Evolutionary conservation across 2,888 invertebrate genomes (phyloP).

Genomic region (Hermodice carunculata): DNA sequence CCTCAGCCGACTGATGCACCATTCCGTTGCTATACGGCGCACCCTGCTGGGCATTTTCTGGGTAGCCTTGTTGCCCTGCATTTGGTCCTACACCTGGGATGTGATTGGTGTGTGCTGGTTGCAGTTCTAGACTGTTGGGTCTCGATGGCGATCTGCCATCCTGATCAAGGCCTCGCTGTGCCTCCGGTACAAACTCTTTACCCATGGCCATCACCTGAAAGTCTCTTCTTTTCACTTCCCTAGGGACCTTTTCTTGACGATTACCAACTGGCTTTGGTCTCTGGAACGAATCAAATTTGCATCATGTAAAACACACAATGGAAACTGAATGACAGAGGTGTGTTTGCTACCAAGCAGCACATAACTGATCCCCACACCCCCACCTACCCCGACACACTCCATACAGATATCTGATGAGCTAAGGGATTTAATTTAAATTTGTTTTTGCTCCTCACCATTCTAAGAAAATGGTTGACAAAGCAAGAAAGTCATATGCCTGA

Average conservation of each 20-base stretch:
- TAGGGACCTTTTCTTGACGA: not conserved
- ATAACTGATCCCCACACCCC: too few species aligned
- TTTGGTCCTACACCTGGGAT: slow-evolving; percentile 5
- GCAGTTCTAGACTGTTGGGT: slow-evolving; percentile 29
- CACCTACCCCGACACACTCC: too few species aligned
- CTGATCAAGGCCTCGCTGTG: slow-evolving; percentile 3
- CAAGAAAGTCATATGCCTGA: too few species aligned
- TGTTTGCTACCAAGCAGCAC: too few species aligned
- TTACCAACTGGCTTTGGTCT: not conserved
- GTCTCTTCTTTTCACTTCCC: slow-evolving; percentile 14
- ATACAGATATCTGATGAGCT: too few species aligned
- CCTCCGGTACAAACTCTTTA: slow-evolving; percentile 17
- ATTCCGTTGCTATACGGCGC: not conserved
- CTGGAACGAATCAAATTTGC: too few species aligned
- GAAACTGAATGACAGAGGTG: too few species aligned
- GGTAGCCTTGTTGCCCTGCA: slow-evolving; percentile 5
- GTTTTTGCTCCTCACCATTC: too few species aligned
- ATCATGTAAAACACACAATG: too few species aligned
- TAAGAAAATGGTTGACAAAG: too few species aligned
- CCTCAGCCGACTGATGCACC: not conserved
- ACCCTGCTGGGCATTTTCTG: not conserved
- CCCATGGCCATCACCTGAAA: slow-evolving; percentile 21
- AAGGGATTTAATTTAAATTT: too few species aligned
- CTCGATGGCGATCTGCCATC: slow-evolving; percentile 22
- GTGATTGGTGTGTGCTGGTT: slow-evolving; percentile 4